Evolutionary conservation across 1,140 invertebrate species (phyloP).

Genomic region (Halotydeus destructor): DNA sequence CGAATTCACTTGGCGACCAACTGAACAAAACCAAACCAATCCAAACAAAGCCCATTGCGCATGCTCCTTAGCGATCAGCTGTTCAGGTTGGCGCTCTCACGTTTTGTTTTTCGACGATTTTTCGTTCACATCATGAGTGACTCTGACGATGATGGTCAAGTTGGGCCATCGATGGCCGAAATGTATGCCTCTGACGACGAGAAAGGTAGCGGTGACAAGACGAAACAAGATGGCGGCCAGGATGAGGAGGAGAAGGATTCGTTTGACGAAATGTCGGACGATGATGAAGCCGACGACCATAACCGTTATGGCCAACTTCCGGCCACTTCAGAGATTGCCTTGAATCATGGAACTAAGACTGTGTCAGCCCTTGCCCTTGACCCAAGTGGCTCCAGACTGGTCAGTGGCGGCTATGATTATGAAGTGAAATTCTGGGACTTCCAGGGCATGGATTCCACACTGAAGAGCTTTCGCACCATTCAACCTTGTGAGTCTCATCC

Average conservation of each 20-base stretch:
- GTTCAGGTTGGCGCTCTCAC: background rate
- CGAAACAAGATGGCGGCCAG: too few species aligned
- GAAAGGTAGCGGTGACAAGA: too few species aligned
- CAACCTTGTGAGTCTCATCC: conserved; percentile 88
- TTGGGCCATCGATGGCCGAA: background rate
- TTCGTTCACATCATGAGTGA: background rate
- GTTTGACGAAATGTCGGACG: too few species aligned
- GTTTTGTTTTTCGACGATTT: background rate
- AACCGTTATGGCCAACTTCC: conserved; percentile 40
- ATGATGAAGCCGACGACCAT: too few species aligned
- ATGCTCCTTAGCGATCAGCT: background rate
- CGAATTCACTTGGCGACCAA: too few species aligned
- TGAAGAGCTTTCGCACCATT: conserved; percentile 72
- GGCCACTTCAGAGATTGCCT: conserved; percentile 49
- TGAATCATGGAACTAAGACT: conserved; percentile 28
- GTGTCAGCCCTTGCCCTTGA: conserved; percentile 64
- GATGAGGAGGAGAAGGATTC: too few species aligned
- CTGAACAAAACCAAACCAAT: too few species aligned
- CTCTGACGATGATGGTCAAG: background rate
- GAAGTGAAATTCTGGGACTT: conserved; percentile 95
- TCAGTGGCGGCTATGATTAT: conserved; percentile 77
- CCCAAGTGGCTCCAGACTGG: conserved; percentile 70
- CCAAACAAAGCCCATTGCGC: too few species aligned
- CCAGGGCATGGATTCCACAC: conserved; percentile 79
- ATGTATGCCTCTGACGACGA: background rate